These are phyloP conservation scores for Eupeodes corollae DNA, from an alignment of 1,140 invertebrate genomes.

Conservation along the genomic window DNA sequence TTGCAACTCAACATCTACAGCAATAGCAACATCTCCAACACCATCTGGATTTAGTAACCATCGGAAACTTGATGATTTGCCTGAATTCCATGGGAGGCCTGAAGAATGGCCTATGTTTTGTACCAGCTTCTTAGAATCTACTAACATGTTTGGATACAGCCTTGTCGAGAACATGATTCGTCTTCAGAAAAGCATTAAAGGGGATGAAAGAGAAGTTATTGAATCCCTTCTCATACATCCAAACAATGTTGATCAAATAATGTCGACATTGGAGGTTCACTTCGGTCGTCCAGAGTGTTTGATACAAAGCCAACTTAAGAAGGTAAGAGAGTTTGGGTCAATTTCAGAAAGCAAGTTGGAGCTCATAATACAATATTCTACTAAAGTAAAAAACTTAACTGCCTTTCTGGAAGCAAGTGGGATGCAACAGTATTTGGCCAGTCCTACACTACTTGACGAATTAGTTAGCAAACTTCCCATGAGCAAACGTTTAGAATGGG, in stretches of 20 bases:
- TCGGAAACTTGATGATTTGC: conserved; percentile 4
- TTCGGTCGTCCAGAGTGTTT: not conserved
- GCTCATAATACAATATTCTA: not conserved
- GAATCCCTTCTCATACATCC: conserved; percentile 4
- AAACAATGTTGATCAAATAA: not conserved
- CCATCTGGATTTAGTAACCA: too few relatives aligned
- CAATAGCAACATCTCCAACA: too few relatives aligned
- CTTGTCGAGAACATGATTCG: not conserved
- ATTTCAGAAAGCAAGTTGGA: not conserved
- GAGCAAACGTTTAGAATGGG: not conserved
- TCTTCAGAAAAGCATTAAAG: conserved; percentile 1
- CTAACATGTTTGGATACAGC: not conserved
- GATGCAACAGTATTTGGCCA: not conserved
- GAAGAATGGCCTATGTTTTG: conserved; percentile 7
- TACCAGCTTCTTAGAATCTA: conserved; percentile 1
- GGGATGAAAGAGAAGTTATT: not conserved
- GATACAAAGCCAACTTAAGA: not conserved
- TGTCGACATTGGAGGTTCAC: not conserved
- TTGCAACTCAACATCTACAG: too few relatives aligned
- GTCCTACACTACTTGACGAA: conserved; percentile 1
- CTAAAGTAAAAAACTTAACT: conserved; percentile 1
- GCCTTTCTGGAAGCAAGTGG: not conserved
- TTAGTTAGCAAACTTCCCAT: not conserved
- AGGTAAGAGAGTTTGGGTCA: not conserved
- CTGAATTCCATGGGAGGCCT: not conserved